Evolutionary conservation across 2,113 vertebrate genomes (phyloP), one percentile per base, ranked within the genome.

Genomic region (Rhadina sibilatrix): DNA sequence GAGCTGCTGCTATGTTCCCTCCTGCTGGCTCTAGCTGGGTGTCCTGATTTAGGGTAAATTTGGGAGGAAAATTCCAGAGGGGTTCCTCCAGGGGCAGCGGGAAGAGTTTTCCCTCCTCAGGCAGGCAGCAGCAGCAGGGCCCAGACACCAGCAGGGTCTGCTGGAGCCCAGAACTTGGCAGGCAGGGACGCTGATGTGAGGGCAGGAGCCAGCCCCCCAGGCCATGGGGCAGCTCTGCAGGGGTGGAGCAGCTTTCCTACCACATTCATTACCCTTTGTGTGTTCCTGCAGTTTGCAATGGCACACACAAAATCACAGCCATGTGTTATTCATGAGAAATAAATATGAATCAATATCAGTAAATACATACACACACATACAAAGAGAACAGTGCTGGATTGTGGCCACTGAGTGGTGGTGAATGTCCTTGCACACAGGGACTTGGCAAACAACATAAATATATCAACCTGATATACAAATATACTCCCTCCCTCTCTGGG

Each of bases 111-210:
- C 33, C 18, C 63, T 53, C 31, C 57, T 5, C 23, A 33, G 37
- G 37, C 59, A 25, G 6, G 13, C 12, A 13, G 35, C 75, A 14
- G 50, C 72, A 47, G 72, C 54, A 80, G 79, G 17, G 42, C 40
- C 24, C 87, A 54, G 38, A 9, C 17, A 5, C 4, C 47, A 63
- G 22, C 20, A 46, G 69, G 12, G 5, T 11, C 28, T 35, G 54
- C 46, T 3, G 20, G 24, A 56, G 31, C 31, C 15, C 8, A 6
- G 40, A 21, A 4, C 6, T 1, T 0, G 0, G 23, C 0, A 14
- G 75, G 64, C 75, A 85, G 75, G 2, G 4, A 30, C 0, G 15
- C 20, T 1, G 12, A 17, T 2, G 5, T 1, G 4, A 65, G 35
- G 1, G 12, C 52, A 38, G 68, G 35, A 42, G 25, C 28, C 44